Conservation (phyloP, 2,888 invertebrate genomes). For the Latrodectus hesperus region DNA sequence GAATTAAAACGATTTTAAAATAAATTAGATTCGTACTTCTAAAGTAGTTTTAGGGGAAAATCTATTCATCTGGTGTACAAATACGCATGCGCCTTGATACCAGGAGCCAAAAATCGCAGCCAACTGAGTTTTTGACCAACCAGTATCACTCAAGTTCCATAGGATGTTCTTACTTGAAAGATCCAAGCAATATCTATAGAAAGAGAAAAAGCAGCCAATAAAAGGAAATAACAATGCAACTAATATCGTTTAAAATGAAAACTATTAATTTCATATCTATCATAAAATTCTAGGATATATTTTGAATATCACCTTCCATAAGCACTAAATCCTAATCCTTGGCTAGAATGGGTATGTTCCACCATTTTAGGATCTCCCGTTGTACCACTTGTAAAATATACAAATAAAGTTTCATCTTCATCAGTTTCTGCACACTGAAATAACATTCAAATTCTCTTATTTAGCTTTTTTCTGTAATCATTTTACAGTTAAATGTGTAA, state of each 20-base stretch:
- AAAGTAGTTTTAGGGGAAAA: constrained; percentile 72
- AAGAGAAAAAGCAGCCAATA: not conserved
- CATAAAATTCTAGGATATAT: not conserved
- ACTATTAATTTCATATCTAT: too few species aligned
- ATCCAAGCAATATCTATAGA: constrained; percentile 74
- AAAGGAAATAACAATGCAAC: too few species aligned
- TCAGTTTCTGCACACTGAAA: constrained; percentile 73
- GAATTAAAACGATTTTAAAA: not conserved
- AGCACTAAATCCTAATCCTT: constrained; percentile 75
- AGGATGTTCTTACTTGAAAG: constrained; percentile 73
- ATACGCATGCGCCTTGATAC: constrained; percentile 75
- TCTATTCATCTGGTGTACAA: constrained; percentile 74
- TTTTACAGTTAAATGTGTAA: too few species aligned
- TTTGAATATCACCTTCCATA: constrained; percentile 37
- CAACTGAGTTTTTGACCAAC: constrained; percentile 77
- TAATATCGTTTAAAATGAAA: too few species aligned
- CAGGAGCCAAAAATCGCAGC: constrained; percentile 76
- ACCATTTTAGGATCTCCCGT: constrained; percentile 77
- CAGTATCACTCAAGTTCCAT: constrained; percentile 77
- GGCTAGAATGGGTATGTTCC: constrained; percentile 76
- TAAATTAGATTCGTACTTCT: constrained; percentile 12
- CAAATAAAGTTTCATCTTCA: constrained; percentile 74
- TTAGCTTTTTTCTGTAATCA: too few species aligned
- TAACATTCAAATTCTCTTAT: too few species aligned
- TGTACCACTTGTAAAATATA: constrained; percentile 77